A percentile compares a stretch with the other conserved stretches of the same genome.
These are phyloP conservation scores for Bombus affinis DNA, from an alignment of 1,140 invertebrate genomes.

Conservation along the genomic window DNA sequence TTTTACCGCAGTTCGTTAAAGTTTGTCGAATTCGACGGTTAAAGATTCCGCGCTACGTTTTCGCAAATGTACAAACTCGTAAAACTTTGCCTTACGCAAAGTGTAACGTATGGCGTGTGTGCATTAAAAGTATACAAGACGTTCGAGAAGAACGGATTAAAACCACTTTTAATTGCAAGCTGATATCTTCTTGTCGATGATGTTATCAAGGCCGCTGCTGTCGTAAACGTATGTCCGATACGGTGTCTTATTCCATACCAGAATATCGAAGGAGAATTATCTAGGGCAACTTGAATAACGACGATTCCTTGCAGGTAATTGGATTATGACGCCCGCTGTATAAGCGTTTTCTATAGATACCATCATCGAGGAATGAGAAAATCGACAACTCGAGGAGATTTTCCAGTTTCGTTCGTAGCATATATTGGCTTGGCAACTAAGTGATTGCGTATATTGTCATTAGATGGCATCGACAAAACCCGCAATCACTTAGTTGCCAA, in stretches of 20 bases:
- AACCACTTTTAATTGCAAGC: neutral
- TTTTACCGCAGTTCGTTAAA: neutral
- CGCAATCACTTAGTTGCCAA: no score
- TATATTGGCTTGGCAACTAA: no score
- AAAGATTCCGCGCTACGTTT: no score
- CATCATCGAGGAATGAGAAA: neutral
- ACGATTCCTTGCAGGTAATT: conserved; percentile 21
- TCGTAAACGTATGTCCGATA: neutral
- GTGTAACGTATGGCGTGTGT: no score
- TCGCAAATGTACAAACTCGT: no score
- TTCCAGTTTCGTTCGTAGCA: neutral
- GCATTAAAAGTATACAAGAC: no score
- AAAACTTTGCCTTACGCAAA: no score
- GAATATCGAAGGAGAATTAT: conserved; percentile 17
- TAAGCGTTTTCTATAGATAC: neutral
- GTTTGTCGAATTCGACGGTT: neutral
- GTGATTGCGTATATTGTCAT: no score
- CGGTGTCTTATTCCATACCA: neutral
- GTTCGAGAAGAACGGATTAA: no score
- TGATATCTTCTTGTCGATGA: neutral
- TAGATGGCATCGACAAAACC: no score
- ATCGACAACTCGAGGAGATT: neutral
- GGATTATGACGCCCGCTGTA: neutral
- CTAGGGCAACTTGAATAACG: neutral
- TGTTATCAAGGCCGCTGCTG: neutral